Evolutionary conservation across 2,888 invertebrate species (phyloP).

Genomic region (Anorthoa munda): DNA sequence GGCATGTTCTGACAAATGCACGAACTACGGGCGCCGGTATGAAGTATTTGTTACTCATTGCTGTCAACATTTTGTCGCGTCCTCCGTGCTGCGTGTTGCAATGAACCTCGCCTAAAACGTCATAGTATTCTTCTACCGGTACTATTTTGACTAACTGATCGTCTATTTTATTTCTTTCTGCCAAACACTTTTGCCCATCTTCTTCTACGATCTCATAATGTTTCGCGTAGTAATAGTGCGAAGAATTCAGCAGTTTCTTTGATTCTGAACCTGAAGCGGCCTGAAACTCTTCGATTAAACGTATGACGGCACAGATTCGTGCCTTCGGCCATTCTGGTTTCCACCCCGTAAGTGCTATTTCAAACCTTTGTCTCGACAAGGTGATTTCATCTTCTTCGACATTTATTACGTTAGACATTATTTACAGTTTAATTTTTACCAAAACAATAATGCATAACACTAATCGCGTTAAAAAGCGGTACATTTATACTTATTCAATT

Average conservation of each 20-base stretch:
- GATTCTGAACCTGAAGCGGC: neutral
- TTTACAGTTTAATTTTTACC: constrained; percentile 1
- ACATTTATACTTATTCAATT: constrained; percentile 1
- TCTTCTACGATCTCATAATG: constrained; percentile 44
- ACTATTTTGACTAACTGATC: constrained; percentile 37
- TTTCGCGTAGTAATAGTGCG: constrained; percentile 46
- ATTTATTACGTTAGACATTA: constrained; percentile 14
- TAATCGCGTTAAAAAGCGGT: neutral
- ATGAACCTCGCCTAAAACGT: constrained; percentile 45
- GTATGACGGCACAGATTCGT: constrained; percentile 35
- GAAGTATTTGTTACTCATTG: constrained; percentile 22
- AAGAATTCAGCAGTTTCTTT: constrained; percentile 8
- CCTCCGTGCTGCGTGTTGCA: constrained; percentile 47
- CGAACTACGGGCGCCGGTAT: constrained; percentile 44
- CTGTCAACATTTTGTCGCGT: constrained; percentile 45
- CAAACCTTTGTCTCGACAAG: constrained; percentile 11
- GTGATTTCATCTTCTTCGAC: constrained; percentile 11
- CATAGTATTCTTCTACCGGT: constrained; percentile 51
- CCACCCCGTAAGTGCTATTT: neutral
- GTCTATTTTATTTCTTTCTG: constrained; percentile 20
- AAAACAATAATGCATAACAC: constrained; percentile 19
- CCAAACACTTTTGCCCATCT: constrained; percentile 29
- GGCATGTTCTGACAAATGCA: constrained; percentile 36
- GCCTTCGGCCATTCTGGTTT: constrained; percentile 45
- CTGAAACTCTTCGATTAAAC: constrained; percentile 33